Percentiles rank a stretch among this genome's conserved stretches.
phyloP scores from a whole-genome alignment of 2,113 vertebrate genomes.

The Aptenodytes patagonicus region DNA sequence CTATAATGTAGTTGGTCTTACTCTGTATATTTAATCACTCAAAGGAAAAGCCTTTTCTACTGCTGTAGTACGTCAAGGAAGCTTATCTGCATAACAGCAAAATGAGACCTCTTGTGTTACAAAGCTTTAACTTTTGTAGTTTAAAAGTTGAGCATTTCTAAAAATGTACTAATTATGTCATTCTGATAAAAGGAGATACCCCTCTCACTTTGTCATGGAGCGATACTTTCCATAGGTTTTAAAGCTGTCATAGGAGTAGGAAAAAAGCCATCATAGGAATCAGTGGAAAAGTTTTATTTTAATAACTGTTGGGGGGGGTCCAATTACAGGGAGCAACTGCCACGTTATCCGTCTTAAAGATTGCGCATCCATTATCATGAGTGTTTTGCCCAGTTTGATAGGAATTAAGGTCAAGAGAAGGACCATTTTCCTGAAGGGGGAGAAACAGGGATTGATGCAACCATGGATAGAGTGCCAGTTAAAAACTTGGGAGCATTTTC shows the following conservation, averaged over 20 bases:
- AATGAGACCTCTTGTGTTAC: not conserved
- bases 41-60: not conserved
- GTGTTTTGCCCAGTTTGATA: not conserved
- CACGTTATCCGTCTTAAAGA: not conserved
- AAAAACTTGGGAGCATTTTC: not conserved
- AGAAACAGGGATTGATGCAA: not conserved
- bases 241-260: not conserved
- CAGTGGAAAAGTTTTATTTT: not conserved
- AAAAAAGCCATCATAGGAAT: not conserved
- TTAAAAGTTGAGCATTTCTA: not conserved
- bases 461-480: not conserved
- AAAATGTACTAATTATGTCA: not conserved
- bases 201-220: not conserved
- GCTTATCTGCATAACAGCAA: not conserved
- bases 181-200: not conserved
- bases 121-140: not conserved
- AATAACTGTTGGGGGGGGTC: not conserved
- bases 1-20: not conserved
- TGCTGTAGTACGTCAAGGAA: slow-evolving; percentile 1
- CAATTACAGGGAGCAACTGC: not conserved
- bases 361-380: not conserved
- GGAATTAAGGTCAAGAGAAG: not conserved
- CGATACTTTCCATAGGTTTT: not conserved
- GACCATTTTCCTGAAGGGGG: not conserved
- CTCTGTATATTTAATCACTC: not conserved